Conservation (phyloP, 2,113 vertebrate species). For the Pyxicephalus adspersus region DNA sequence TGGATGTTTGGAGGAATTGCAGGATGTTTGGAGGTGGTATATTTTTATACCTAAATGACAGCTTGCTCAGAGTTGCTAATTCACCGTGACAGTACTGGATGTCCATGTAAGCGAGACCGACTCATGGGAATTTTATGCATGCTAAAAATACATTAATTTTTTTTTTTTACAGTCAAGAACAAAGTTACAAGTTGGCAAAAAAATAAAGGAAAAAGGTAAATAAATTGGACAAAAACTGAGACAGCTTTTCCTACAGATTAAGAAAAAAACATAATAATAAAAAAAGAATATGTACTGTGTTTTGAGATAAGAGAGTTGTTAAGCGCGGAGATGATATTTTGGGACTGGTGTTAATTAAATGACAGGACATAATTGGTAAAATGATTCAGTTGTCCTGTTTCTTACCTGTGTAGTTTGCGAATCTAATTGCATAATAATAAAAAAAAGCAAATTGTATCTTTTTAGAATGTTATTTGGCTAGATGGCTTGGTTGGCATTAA, state of each 20-base stretch:
- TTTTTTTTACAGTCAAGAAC: conserved; percentile 27
- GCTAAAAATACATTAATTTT: conserved; percentile 42
- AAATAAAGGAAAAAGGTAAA: conserved; percentile 42
- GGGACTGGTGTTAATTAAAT: conserved; percentile 10
- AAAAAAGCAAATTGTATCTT: no score
- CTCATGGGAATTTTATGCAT: conserved; percentile 46
- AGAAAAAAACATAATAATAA: not conserved
- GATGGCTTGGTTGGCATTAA: no score
- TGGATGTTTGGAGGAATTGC: conserved; percentile 41
- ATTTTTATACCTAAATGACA: conserved; percentile 46
- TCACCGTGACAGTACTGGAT: conserved; percentile 39
- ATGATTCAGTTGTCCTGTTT: conserved; percentile 4
- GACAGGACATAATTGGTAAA: conserved; percentile 18
- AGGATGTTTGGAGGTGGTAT: conserved; percentile 31
- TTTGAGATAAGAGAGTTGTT: conserved; percentile 21
- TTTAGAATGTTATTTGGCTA: no score
- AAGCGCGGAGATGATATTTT: not conserved
- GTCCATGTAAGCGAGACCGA: conserved; percentile 40
- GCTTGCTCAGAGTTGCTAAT: conserved; percentile 38
- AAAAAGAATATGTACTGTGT: conserved; percentile 19
- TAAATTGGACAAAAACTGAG: conserved; percentile 12
- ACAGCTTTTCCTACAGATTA: conserved; percentile 17
- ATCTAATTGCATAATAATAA: conserved; percentile 1
- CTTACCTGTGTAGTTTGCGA: not conserved
- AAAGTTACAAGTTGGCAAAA: conserved; percentile 23